Conservation (phyloP, 1,140 invertebrate species). For the Polyergus mexicanus region DNA sequence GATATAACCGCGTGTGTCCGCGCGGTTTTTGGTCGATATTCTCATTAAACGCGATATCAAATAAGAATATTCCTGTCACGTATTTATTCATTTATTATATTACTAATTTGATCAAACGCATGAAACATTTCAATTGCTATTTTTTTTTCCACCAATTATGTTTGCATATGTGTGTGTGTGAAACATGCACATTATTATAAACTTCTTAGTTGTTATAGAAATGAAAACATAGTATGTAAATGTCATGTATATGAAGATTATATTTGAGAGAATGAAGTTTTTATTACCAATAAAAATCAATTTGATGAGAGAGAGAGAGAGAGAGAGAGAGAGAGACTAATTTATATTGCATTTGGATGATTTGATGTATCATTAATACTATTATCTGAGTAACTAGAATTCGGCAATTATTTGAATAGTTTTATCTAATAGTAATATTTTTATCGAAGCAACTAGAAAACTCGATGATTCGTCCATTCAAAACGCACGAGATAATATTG, state of each 20-base stretch:
- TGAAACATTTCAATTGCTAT: not conserved
- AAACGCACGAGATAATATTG: not conserved
- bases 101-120: not conserved
- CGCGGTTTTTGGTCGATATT: conserved; percentile 8
- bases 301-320: not conserved
- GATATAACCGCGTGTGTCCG: not conserved
- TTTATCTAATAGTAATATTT: not conserved
- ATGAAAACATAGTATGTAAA: too few relatives aligned
- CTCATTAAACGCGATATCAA: not conserved
- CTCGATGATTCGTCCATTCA: not conserved
- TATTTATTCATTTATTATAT: too few relatives aligned
- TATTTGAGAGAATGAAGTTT: not conserved
- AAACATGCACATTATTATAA: too few relatives aligned
- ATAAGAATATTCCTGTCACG: too few relatives aligned
- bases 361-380: not conserved
- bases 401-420: too few relatives aligned
- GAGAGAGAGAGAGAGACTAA: too few relatives aligned
- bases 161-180: too few relatives aligned
- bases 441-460: not conserved
- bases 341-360: not conserved
- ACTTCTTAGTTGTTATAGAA: too few relatives aligned
- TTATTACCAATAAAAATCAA: not conserved
- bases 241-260: not conserved
- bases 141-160: not conserved
- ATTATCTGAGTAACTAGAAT: not conserved